These are phyloP conservation scores for Metopia argyrocephala DNA, from an alignment of 2,888 invertebrate species.

Conservation along the genomic window DNA sequence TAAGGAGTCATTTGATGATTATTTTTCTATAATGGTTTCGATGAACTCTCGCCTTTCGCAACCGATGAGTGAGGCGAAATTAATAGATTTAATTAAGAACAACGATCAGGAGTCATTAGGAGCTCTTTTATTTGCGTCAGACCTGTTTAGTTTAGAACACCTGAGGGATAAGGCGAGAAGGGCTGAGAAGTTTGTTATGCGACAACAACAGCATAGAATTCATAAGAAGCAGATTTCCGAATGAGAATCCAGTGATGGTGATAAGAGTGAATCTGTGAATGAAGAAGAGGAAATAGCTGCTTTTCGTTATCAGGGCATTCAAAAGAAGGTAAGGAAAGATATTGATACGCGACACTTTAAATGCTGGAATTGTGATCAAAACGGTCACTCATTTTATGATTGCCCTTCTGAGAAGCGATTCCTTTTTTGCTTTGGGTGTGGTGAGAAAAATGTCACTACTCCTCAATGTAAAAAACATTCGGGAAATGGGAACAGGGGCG, in stretches of 20 bases:
- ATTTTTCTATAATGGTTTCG: neutral
- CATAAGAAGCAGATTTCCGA: constrained; percentile 12
- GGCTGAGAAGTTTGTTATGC: neutral
- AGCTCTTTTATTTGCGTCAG: neutral
- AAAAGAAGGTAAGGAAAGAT: neutral
- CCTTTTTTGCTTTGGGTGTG: constrained; percentile 21
- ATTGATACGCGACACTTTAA: neutral
- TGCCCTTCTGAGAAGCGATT: constrained; percentile 3
- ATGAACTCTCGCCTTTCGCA: constrained; percentile 14
- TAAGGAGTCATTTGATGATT: constrained; percentile 10
- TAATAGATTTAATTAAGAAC: constrained; percentile 29
- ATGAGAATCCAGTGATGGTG: neutral
- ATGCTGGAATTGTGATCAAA: constrained; percentile 9
- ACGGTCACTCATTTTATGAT: constrained; percentile 17
- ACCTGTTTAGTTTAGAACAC: constrained; percentile 7
- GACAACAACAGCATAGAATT: neutral
- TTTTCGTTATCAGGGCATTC: neutral
- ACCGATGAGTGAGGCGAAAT: constrained; percentile 10
- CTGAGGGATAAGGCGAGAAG: constrained; percentile 1
- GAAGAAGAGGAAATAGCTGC: constrained; percentile 2
- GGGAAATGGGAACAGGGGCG: constrained; percentile 15
- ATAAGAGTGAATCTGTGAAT: neutral
- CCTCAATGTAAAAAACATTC: constrained; percentile 6
- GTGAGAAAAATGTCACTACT: constrained; percentile 11
- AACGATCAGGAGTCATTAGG: constrained; percentile 11